Conservation (phyloP, 2,113 vertebrate species). For the Jacana jacana region DNA sequence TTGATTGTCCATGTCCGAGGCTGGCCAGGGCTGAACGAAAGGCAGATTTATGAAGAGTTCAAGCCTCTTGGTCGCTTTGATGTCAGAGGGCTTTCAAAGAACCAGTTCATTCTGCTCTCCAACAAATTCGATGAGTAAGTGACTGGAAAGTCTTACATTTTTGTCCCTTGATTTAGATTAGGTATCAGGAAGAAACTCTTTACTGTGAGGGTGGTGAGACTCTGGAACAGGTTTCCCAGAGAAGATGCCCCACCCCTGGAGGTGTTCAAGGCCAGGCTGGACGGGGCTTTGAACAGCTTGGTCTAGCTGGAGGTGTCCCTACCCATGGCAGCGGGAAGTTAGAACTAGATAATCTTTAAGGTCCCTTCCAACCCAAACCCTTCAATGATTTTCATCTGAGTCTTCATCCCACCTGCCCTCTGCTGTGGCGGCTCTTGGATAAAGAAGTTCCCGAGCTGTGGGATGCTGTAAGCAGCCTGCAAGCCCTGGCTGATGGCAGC, state of each 20-base stretch:
- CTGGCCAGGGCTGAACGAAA: conserved; percentile 58
- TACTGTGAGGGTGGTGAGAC: too few relatives aligned
- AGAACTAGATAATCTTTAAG: too few relatives aligned
- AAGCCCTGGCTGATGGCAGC: neutral
- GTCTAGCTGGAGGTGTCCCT: too few relatives aligned
- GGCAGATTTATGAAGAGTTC: conserved; percentile 71
- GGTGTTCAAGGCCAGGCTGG: too few relatives aligned
- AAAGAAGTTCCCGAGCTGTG: neutral
- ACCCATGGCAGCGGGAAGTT: too few relatives aligned
- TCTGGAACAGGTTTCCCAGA: too few relatives aligned
- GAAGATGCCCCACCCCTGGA: too few relatives aligned
- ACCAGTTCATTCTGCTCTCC: conserved; percentile 74
- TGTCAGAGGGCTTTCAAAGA: conserved; percentile 50
- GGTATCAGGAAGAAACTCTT: too few relatives aligned
- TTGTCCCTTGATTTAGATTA: too few relatives aligned
- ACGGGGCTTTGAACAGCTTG: too few relatives aligned
- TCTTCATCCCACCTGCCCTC: neutral
- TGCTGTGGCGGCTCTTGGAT: neutral
- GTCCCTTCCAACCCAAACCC: too few relatives aligned
- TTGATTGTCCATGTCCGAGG: conserved; percentile 61
- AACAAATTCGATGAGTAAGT: conserved; percentile 75
- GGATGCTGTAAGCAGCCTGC: neutral
- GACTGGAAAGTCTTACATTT: neutral
- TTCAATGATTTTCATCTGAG: neutral
- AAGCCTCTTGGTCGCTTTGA: conserved; percentile 71